phyloP scores from a whole-genome alignment of 1,140 invertebrate species.

The Drosophila equinoxialis region DNA sequence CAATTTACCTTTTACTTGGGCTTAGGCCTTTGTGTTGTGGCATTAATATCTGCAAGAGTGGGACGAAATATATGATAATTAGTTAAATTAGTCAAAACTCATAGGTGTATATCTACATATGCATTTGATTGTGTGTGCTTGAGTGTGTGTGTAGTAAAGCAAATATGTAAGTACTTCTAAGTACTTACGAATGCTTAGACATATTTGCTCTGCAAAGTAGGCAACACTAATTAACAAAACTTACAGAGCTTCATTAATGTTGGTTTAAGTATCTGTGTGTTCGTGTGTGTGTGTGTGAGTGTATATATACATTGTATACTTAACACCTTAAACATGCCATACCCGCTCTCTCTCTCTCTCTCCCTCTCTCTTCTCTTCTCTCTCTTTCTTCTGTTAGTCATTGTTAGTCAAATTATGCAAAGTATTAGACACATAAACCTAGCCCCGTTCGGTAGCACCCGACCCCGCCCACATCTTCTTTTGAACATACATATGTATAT shows the following conservation, averaged over 20 bases:
- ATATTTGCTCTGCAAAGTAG: slow-evolving; percentile 34
- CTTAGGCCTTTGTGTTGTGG: neutral
- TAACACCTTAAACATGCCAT: slow-evolving; percentile 8
- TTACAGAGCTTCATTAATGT: slow-evolving; percentile 50
- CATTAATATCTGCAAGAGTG: neutral
- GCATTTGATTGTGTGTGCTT: neutral
- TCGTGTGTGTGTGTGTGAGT: slow-evolving; percentile 15
- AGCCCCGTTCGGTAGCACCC: slow-evolving; percentile 38
- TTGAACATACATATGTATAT: slow-evolving; percentile 16
- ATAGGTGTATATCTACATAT: neutral
- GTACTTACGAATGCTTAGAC: slow-evolving; percentile 10
- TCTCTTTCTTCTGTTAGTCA: neutral
- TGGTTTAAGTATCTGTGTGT: slow-evolving; percentile 14
- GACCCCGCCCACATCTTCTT: slow-evolving; percentile 2
- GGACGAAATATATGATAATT: slow-evolving; percentile 7
- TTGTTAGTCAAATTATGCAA: slow-evolving; percentile 71
- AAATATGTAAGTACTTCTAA: slow-evolving; percentile 16
- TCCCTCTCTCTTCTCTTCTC: neutral
- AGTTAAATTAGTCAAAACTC: slow-evolving; percentile 14
- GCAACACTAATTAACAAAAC: slow-evolving; percentile 45
- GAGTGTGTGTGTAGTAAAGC: neutral
- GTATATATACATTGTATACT: slow-evolving; percentile 24
- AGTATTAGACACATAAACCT: slow-evolving; percentile 48
- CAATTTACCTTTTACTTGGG: slow-evolving; percentile 1
- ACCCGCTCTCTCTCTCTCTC: neutral